Evolutionary conservation across 2,888 invertebrate species (phyloP), one percentile per base, ranked within the genome.

Genomic region (Cephus nigrinus): DNA sequence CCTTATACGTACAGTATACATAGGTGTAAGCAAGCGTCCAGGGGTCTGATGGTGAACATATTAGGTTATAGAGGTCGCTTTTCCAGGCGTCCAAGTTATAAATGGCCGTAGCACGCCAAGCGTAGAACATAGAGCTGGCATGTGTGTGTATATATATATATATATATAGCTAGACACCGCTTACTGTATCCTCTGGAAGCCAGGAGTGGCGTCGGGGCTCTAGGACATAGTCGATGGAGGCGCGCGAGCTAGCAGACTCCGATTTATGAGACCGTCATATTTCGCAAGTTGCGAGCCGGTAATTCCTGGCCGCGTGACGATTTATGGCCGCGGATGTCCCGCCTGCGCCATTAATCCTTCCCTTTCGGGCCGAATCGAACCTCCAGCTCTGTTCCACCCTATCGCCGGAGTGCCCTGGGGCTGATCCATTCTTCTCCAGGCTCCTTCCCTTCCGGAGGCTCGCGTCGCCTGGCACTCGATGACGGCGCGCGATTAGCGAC

Each of bases 251-350:
- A 89, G 91, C 91, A 89, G 86, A 86, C 91, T 91, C 88, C 89
- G 91, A 93, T 93, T 93, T 93, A 93, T 93, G 93, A 93, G 92
- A 90, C 92, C 93, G 93, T 93, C 93, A 93, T 93, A 93, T 93
- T 93, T 93, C 92, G 93, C 92, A 93, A 93, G 92, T 93, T 93
- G 93, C 93, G 92, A 92, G 93, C 92, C 92, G 92, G 93, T 93
- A 93, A 93, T 93, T 93, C 92, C 93, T 93, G 92, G 92, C 92
- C 91, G 92, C 85, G 87, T 84, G 87, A 92, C 92, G 93, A 93
- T 93, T 93, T 93, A 93, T 93, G 92, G 92, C 92, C 89, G 89
- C 89, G 91, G 87, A 91, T 92, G 92, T 93, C 93, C 93, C 93
- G 92, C 92, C 92, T 90, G 92, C 90, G 87, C 92, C 90, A 91